phyloP scores from a whole-genome alignment of 2,113 vertebrate genomes.

The Lycaon pictus region DNA sequence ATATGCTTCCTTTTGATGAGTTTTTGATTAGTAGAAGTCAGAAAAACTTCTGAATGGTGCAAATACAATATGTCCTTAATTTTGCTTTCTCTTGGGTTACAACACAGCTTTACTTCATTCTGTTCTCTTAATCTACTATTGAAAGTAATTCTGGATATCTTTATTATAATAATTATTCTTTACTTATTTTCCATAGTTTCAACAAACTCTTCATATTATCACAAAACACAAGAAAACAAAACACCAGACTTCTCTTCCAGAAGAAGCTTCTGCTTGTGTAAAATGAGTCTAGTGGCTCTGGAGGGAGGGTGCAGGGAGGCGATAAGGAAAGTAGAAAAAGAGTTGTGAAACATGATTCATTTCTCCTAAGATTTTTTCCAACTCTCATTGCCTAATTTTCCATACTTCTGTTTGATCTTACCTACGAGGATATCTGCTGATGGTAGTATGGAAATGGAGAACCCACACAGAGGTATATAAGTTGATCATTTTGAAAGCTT shows the following conservation, averaged over 20 bases:
- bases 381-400: slow-evolving; percentile 47
- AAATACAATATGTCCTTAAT: background rate
- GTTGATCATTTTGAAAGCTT: slow-evolving; percentile 65
- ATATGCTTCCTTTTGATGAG: background rate
- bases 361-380: slow-evolving; percentile 44
- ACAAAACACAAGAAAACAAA: background rate
- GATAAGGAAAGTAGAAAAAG: background rate
- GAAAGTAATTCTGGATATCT: background rate
- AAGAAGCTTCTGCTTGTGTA: background rate
- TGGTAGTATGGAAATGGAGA: slow-evolving; percentile 70
- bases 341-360: background rate
- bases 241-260: background rate
- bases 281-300: background rate
- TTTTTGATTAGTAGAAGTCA: slow-evolving; percentile 4
- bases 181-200: background rate
- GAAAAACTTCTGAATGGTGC: background rate
- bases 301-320: background rate
- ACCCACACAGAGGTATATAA: slow-evolving; percentile 67
- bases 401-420: slow-evolving; percentile 62
- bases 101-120: background rate
- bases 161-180: background rate
- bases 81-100: background rate
- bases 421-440: slow-evolving; percentile 57
- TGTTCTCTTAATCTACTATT: background rate
- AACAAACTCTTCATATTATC: slow-evolving; percentile 12